Conservation (phyloP, 2,113 vertebrate genomes). For the Sciurus niger region DNA sequence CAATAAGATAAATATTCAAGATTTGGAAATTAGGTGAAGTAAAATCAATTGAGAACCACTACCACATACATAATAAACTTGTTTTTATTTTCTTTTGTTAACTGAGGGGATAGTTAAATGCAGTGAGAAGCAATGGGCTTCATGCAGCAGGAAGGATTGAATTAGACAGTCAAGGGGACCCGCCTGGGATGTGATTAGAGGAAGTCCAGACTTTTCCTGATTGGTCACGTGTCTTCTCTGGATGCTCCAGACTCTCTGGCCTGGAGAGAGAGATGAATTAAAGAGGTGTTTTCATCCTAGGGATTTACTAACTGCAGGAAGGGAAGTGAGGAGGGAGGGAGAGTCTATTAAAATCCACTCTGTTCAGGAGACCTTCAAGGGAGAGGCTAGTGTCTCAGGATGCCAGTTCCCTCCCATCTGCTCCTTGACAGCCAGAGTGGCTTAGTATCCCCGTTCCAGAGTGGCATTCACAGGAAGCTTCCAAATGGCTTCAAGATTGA, state of each 20-base stretch:
- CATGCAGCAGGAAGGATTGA: not conserved
- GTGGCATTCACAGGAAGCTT: not conserved
- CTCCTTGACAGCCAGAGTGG: not conserved
- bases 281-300: not conserved
- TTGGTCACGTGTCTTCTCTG: not conserved
- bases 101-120: not conserved
- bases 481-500: not conserved
- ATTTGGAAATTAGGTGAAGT: slow-evolving; percentile 2
- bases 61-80: not conserved
- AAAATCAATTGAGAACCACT: slow-evolving; percentile 19
- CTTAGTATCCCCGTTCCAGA: not conserved
- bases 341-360: slow-evolving; percentile 62
- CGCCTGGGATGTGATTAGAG: not conserved
- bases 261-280: not conserved
- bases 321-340: not conserved
- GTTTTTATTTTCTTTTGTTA: not conserved
- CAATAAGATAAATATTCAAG: slow-evolving; percentile 40
- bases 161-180: not conserved
- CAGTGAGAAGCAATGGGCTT: not conserved
- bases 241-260: not conserved
- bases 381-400: not conserved
- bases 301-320: not conserved
- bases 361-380: not conserved
- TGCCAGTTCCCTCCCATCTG: slow-evolving; percentile 13
- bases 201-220: not conserved